Evolutionary conservation across 53 echinoderm and acorn worm genomes (phyloP).

Genomic region (Hippasteria phrygiana): DNA sequence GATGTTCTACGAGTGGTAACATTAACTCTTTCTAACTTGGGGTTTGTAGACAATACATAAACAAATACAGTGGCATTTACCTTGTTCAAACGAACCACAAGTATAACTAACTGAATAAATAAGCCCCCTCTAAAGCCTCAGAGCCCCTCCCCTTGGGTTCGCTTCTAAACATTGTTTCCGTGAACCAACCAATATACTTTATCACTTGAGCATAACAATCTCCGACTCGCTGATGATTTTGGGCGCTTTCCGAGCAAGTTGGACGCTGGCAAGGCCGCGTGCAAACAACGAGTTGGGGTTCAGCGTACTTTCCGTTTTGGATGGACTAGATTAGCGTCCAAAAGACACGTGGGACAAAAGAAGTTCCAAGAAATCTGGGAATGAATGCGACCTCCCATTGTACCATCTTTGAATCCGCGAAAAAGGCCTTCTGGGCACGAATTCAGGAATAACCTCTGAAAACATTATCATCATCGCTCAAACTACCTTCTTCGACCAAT

Average conservation of each 20-base stretch:
- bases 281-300: background rate
- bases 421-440: background rate
- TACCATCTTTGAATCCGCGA: background rate
- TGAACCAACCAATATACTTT: too few relatives aligned
- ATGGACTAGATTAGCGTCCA: constrained; percentile 25
- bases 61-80: too few relatives aligned
- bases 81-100: too few relatives aligned
- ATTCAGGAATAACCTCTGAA: background rate
- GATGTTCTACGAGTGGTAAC: too few relatives aligned
- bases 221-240: too few relatives aligned
- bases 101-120: too few relatives aligned
- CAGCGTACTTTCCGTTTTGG: constrained; percentile 39
- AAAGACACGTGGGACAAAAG: constrained; percentile 5
- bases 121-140: too few relatives aligned
- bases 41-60: too few relatives aligned
- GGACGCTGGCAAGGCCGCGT: background rate
- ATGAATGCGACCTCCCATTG: constrained; percentile 21
- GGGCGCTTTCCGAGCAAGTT: background rate
- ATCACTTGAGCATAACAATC: too few relatives aligned
- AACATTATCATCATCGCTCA: background rate
- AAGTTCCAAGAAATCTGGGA: background rate
- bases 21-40: too few relatives aligned
- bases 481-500: constrained; percentile 36
- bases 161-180: too few relatives aligned
- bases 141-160: too few relatives aligned